These are phyloP conservation scores for Halcyon malimbica DNA, from an alignment of 2,113 vertebrate genomes.

Conservation along the genomic window DNA sequence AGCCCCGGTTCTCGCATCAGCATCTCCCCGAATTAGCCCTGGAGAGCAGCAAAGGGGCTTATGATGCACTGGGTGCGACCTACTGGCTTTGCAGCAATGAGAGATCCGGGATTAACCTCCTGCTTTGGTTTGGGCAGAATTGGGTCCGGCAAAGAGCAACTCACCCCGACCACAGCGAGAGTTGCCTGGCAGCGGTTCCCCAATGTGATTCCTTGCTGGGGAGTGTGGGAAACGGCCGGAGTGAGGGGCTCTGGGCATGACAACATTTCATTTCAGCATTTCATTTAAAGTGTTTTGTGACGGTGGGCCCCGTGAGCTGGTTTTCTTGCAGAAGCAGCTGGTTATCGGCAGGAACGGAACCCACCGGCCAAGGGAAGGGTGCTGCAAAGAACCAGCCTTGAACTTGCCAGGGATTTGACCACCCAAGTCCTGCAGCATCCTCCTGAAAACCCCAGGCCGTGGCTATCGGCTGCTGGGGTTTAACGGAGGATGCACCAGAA, in stretches of 20 bases:
- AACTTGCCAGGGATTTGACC: neutral
- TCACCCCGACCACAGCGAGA: accelerated
- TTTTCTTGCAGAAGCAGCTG: neutral
- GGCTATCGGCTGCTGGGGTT: neutral
- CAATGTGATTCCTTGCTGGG: accelerated
- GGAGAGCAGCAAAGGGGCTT: neutral
- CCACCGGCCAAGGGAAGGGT: neutral
- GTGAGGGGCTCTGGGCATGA: neutral
- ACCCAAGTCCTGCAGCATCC: neutral
- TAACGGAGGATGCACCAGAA: neutral
- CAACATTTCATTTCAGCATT: neutral
- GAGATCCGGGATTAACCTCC: neutral
- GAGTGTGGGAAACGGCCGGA: accelerated
- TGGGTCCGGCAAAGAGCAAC: neutral
- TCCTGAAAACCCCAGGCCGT: neutral
- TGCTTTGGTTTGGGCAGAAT: neutral
- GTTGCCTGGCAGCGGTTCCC: neutral
- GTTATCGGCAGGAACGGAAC: neutral
- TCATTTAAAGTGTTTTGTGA: neutral
- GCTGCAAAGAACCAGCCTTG: neutral
- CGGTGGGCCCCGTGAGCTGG: accelerated
- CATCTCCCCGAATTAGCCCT: neutral
- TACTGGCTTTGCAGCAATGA: neutral
- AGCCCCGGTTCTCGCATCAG: neutral
- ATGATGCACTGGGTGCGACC: neutral